These are phyloP conservation scores for Ctenicera cuprea DNA, from an alignment of 2,888 invertebrate species.

Conservation along the genomic window DNA sequence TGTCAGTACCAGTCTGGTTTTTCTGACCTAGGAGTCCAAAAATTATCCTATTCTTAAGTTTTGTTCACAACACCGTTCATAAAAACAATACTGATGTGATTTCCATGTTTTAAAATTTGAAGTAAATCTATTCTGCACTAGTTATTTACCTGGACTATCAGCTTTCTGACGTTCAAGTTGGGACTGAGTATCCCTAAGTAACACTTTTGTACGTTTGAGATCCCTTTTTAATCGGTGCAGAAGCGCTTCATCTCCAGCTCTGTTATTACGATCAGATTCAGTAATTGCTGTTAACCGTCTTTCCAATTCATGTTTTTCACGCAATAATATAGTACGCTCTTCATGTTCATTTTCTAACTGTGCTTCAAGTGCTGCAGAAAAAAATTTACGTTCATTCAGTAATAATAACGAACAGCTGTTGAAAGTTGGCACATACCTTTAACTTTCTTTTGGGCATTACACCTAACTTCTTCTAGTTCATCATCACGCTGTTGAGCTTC, in stretches of 20 bases:
- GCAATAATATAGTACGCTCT: slow-evolving; percentile 88
- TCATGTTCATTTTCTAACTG: slow-evolving; percentile 96
- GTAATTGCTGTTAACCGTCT: slow-evolving; percentile 87
- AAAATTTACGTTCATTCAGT: background rate
- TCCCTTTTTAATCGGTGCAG: slow-evolving; percentile 88
- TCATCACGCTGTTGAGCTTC: slow-evolving; percentile 94
- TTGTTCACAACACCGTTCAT: too few species aligned
- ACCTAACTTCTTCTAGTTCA: slow-evolving; percentile 93
- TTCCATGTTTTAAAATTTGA: too few species aligned
- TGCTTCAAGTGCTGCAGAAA: slow-evolving; percentile 85
- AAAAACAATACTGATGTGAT: too few species aligned
- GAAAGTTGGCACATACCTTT: slow-evolving; percentile 76
- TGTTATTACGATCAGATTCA: slow-evolving; percentile 84
- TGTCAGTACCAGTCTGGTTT: too few species aligned
- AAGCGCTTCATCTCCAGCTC: slow-evolving; percentile 83
- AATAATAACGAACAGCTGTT: too few species aligned
- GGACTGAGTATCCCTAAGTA: slow-evolving; percentile 93
- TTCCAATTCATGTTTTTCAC: slow-evolving; percentile 95
- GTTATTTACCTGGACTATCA: slow-evolving; percentile 85
- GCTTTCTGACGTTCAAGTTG: slow-evolving; percentile 93
- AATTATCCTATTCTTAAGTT: too few species aligned
- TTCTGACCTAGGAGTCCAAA: too few species aligned
- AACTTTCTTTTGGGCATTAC: slow-evolving; percentile 93
- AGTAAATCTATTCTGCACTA: background rate
- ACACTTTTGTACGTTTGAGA: slow-evolving; percentile 90